phyloP scores from a whole-genome alignment of 2,113 vertebrate genomes.

The Dipodomys merriami region DNA sequence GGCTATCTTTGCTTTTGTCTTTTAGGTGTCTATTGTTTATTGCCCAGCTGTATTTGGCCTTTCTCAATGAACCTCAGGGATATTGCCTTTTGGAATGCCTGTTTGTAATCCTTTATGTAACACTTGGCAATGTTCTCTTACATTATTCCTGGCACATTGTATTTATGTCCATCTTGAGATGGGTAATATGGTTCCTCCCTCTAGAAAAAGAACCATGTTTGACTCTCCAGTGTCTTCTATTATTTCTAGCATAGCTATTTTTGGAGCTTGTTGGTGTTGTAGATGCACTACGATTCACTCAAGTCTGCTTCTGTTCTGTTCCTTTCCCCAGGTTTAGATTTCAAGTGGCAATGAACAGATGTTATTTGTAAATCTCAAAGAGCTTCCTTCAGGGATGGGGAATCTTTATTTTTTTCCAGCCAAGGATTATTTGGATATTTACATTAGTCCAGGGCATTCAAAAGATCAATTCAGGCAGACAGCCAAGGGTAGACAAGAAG shows the following conservation, averaged over 20 bases:
- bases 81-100: too few relatives aligned
- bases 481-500: too few relatives aligned
- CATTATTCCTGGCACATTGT: neutral
- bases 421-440: too few relatives aligned
- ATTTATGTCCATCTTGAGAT: neutral
- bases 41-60: neutral
- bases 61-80: neutral
- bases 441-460: too few relatives aligned
- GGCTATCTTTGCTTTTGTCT: neutral
- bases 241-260: neutral
- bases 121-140: neutral
- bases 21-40: neutral
- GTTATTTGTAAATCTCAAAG: neutral
- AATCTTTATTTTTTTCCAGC: too few relatives aligned
- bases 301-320: neutral
- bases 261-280: neutral
- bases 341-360: slow-evolving; percentile 35
- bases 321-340: neutral
- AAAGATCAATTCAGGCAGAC: too few relatives aligned
- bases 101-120: neutral
- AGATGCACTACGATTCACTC: neutral
- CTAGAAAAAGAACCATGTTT: neutral
- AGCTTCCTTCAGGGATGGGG: neutral
- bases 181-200: neutral
- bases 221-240: neutral